phyloP scores from a whole-genome alignment of 2,888 invertebrate species.

The Phortica magna region DNA sequence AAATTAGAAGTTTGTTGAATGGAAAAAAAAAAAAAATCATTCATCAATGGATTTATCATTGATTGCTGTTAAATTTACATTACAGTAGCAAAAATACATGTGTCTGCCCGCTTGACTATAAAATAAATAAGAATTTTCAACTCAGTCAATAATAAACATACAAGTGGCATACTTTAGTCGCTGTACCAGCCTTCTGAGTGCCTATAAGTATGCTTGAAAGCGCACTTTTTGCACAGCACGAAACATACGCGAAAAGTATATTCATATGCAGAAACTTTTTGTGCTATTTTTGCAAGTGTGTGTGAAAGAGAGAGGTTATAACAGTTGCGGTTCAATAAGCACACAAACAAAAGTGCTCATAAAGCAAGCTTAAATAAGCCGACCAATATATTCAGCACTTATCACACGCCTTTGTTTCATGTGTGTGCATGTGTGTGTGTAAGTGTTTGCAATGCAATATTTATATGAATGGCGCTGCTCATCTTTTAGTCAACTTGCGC shows the following conservation, averaged over 20 bases:
- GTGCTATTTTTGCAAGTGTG: background rate
- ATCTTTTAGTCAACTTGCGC: slow-evolving; percentile 3
- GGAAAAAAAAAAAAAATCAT: too few species aligned
- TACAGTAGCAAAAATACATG: too few species aligned
- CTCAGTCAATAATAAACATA: background rate
- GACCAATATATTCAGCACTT: background rate
- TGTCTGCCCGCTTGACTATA: background rate
- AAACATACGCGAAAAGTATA: background rate
- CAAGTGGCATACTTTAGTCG: background rate
- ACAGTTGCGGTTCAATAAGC: background rate
- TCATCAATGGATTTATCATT: too few species aligned
- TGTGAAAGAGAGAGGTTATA: background rate
- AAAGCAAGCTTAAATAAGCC: background rate
- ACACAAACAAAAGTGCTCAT: background rate
- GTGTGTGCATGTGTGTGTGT: background rate
- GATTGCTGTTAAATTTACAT: too few species aligned
- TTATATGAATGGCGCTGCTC: background rate
- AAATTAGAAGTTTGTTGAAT: too few species aligned
- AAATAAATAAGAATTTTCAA: background rate
- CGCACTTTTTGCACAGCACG: background rate
- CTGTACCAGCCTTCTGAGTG: background rate
- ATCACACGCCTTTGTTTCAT: background rate
- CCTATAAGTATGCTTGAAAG: background rate
- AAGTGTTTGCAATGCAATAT: slow-evolving; percentile 1
- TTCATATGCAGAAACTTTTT: background rate